Base-by-base conservation (phyloP, 2,797 vertebrate genomes). In the Hydrophis major region DNA sequence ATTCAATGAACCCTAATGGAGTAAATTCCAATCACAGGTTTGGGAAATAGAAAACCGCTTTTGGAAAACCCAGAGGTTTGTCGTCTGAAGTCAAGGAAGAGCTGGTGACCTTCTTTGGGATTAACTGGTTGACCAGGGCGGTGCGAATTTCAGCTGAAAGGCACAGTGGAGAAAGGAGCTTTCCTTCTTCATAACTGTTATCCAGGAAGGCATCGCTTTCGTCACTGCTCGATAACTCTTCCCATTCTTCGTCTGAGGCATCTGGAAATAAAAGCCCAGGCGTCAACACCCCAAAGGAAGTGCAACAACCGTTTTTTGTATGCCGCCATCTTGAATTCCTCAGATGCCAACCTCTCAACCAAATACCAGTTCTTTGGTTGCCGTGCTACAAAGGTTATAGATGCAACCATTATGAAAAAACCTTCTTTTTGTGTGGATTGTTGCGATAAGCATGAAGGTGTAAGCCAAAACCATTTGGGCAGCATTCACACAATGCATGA, bases 241-340 rank as follows among this genome's bases (percentile, higher is more conserved):
- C 99, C 99, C 99, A 99, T 94, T 99, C 99, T 0, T 99, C 99
- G 74, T 99, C 99, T 0, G 99, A 99, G 0, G 98, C 98, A 94
- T 99, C 99, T 99, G 93, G 89, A 13, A 95, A 96, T 63, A 94
- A 11, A 78, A 22, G 95, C 59, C 50, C 13, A 56, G 91, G 56
- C 4, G 0, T 11, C 59, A 92, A 27, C 25, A 88, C 47, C 25
- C 32, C 6, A 63, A 37, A 42, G 18, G 32, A 78, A 78, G 7
- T 22, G 18, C 69, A 10, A 11, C 3, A 22, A 10, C 32, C 50
- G 22, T 42, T 22, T 42, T 22, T 42, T 42, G 32, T 42, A 74
- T 4, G 16, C 32, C 7, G 3, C 32, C 16, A 42, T 10, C 32
- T 74, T 78, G 60, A 27, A 89, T 61, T 27, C 32, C 27, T 20